Evolutionary conservation across 2,797 vertebrate species (phyloP).

Genomic region (Sardinella longiceps): DNA sequence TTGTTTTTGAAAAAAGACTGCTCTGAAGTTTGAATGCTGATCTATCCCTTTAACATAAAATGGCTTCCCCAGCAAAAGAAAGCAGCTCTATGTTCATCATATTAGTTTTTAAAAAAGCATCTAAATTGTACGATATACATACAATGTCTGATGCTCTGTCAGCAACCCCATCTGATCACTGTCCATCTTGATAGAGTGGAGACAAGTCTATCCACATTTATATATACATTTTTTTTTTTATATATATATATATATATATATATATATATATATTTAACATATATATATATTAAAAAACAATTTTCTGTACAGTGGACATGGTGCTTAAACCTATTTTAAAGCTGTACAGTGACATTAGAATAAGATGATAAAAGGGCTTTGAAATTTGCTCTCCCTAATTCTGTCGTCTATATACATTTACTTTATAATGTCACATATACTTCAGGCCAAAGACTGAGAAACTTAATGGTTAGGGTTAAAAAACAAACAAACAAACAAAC

Average conservation of each 20-base stretch:
- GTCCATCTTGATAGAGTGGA: background rate
- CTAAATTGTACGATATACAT: conserved; percentile 28
- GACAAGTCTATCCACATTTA: conserved; percentile 32
- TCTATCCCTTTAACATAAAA: conserved; percentile 47
- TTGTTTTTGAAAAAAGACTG: background rate
- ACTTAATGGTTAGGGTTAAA: background rate
- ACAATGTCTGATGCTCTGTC: background rate
- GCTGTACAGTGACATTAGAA: background rate
- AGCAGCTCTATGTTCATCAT: background rate
- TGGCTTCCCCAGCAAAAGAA: conserved; percentile 10
- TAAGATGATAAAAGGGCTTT: background rate
- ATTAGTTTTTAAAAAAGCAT: background rate
- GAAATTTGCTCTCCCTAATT: background rate
- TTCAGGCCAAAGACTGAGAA: background rate
- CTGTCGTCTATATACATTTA: background rate
- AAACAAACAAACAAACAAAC: background rate
- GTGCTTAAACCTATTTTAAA: background rate
- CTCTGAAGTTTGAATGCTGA: conserved; percentile 4
- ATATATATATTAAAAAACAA: too few relatives aligned
- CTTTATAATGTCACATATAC: background rate
- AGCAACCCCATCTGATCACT: conserved; percentile 20
- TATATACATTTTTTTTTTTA: too few relatives aligned
- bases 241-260: too few relatives aligned
- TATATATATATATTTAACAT: too few relatives aligned
- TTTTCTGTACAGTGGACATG: conserved; percentile 14